Percentiles rank a stretch among this genome's conserved stretches.
phyloP scores from a whole-genome alignment of 2,113 vertebrate genomes.

The Phocoena sinus region DNA sequence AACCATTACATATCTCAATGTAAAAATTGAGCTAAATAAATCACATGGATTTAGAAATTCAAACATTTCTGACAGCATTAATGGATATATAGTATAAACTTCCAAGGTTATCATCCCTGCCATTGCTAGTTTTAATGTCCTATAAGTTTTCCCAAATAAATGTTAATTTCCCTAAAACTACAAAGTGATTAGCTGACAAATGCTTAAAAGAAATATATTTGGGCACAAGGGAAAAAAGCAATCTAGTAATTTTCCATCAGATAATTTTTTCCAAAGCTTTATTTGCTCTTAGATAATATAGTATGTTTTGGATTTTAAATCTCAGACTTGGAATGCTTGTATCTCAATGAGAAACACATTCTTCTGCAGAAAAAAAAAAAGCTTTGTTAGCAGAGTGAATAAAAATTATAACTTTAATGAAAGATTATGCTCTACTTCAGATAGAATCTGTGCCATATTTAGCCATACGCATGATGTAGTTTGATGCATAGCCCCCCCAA shows the following conservation, averaged over 20 bases:
- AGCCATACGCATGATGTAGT: background rate
- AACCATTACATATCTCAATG: background rate
- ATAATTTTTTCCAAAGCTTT: slow-evolving; percentile 60
- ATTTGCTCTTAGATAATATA: slow-evolving; percentile 56
- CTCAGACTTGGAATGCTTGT: slow-evolving; percentile 51
- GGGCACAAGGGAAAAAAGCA: background rate
- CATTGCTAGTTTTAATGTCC: background rate
- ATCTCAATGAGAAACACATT: slow-evolving; percentile 61
- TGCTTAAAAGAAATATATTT: slow-evolving; percentile 47
- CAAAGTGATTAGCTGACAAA: slow-evolving; percentile 49
- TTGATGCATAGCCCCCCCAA: background rate
- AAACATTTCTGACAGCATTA: background rate
- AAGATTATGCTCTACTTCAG: background rate
- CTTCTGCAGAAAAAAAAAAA: background rate
- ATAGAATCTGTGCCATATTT: background rate
- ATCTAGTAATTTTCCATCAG: slow-evolving; percentile 56
- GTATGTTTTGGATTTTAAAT: slow-evolving; percentile 65
- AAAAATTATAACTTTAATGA: slow-evolving; percentile 27
- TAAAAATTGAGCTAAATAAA: background rate
- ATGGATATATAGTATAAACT: background rate
- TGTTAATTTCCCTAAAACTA: slow-evolving; percentile 27
- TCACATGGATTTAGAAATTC: background rate
- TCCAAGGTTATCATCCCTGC: background rate
- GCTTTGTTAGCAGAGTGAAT: slow-evolving; percentile 24
- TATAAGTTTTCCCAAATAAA: background rate